Evolutionary conservation across 2,797 vertebrate species (phyloP).

Genomic region (Perodicticus potto): DNA sequence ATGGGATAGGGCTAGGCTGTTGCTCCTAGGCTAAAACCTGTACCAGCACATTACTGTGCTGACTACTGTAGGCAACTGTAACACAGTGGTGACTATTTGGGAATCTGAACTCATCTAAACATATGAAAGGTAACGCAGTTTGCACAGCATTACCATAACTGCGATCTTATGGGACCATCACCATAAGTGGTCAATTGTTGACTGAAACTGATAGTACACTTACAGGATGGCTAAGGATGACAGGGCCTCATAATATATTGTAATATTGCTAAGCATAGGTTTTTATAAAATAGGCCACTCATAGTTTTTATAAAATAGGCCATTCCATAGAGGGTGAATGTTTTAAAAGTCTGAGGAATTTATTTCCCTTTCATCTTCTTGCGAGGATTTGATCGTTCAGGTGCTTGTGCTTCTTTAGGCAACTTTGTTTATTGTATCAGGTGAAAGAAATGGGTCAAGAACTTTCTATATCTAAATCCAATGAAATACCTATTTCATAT

Average conservation of each 20-base stretch:
- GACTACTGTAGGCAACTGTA: neutral
- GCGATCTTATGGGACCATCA: neutral
- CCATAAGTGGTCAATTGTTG: neutral
- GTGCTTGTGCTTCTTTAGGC: neutral
- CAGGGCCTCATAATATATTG: neutral
- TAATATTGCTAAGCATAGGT: neutral
- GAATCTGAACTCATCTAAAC: neutral
- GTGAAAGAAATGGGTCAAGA: slow-evolving; percentile 80
- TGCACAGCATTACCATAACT: neutral
- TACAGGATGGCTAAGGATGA: neutral
- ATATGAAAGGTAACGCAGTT: neutral
- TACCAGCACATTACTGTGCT: neutral
- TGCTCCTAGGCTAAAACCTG: neutral
- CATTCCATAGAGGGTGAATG: neutral
- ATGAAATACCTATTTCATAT: slow-evolving; percentile 84
- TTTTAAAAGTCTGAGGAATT: neutral
- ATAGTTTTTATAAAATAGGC: neutral
- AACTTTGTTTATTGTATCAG: slow-evolving; percentile 70
- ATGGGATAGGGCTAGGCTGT: neutral
- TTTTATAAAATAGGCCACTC: neutral
- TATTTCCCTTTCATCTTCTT: neutral
- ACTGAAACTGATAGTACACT: neutral
- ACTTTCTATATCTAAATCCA: slow-evolving; percentile 83
- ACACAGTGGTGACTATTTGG: neutral
- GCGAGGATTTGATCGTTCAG: neutral